phyloP scores from a whole-genome alignment of 2,888 invertebrate genomes.

The Odontocerum albicorne region DNA sequence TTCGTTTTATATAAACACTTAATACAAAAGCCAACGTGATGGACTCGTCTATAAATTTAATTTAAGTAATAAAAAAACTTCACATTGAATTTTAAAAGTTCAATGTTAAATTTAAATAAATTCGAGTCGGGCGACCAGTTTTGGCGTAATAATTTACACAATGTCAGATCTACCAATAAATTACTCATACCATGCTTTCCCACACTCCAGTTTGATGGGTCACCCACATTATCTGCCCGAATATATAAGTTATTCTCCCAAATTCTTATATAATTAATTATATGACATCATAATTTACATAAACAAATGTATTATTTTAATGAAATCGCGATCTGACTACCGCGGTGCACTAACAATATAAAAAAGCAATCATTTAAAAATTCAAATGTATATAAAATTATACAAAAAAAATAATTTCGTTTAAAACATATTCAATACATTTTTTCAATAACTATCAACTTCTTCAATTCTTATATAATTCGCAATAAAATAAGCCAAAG shows the following conservation, averaged over 20 bases:
- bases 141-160: conserved; percentile 3
- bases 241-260: neutral
- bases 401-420: too few relatives aligned
- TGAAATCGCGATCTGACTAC: conserved; percentile 13
- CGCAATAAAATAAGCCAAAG: too few relatives aligned
- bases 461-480: too few relatives aligned
- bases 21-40: too few relatives aligned
- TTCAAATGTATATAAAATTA: too few relatives aligned
- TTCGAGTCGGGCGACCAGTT: neutral
- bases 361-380: too few relatives aligned
- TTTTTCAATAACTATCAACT: too few relatives aligned
- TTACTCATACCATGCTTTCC: conserved; percentile 13
- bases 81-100: conserved; percentile 3
- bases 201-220: conserved; percentile 16
- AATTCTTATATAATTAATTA: conserved; percentile 13
- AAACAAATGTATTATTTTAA: conserved; percentile 10
- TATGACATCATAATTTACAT: conserved; percentile 12
- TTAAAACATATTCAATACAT: too few relatives aligned
- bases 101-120: conserved; percentile 13
- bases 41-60: neutral
- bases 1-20: too few relatives aligned
- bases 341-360: conserved; percentile 9
- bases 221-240: conserved; percentile 13
- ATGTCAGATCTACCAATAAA: conserved; percentile 8
- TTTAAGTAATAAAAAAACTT: neutral